A percentile compares a stretch with the other conserved stretches of the same genome.
These are phyloP conservation scores for Calameuta pallipes DNA, from an alignment of 2,888 invertebrate species.

Conservation along the genomic window DNA sequence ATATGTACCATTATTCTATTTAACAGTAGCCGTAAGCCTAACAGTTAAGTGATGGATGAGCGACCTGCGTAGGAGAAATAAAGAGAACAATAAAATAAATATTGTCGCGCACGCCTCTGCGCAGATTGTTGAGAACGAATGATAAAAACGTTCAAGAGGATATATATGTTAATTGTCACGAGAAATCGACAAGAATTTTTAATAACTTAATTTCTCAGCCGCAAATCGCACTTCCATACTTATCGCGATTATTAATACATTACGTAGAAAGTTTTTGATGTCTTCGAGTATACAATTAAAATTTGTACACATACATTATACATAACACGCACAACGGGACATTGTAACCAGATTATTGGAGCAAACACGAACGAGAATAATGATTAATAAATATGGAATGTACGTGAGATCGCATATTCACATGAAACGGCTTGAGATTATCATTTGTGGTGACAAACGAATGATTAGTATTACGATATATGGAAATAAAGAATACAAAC, in stretches of 20 bases:
- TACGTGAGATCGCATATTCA: background rate
- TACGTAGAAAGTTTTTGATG: conserved; percentile 65
- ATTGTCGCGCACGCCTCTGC: background rate
- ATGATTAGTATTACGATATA: background rate
- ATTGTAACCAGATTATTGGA: conserved; percentile 50
- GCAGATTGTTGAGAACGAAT: background rate
- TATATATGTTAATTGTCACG: background rate
- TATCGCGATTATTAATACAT: conserved; percentile 32
- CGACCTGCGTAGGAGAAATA: conserved; percentile 16
- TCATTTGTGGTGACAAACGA: background rate
- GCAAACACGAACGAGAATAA: conserved; percentile 34
- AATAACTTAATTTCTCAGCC: background rate
- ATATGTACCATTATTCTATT: conserved; percentile 61
- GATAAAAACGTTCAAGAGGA: conserved; percentile 10
- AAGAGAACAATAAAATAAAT: background rate
- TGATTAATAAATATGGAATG: conserved; percentile 33
- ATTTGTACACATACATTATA: conserved; percentile 54
- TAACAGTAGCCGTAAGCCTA: conserved; percentile 62
- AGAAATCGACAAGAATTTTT: background rate
- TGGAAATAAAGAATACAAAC: background rate
- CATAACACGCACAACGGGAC: conserved; percentile 61
- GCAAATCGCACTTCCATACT: background rate
- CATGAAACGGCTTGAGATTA: background rate
- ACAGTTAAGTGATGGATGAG: conserved; percentile 57
- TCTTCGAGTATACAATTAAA: conserved; percentile 65